Percentiles rank a stretch among this genome's conserved stretches.
Evolutionary conservation across 37 sponge, comb jelly and placozoan genomes (phyloP).

Genomic region (Spongilla lacustris): DNA sequence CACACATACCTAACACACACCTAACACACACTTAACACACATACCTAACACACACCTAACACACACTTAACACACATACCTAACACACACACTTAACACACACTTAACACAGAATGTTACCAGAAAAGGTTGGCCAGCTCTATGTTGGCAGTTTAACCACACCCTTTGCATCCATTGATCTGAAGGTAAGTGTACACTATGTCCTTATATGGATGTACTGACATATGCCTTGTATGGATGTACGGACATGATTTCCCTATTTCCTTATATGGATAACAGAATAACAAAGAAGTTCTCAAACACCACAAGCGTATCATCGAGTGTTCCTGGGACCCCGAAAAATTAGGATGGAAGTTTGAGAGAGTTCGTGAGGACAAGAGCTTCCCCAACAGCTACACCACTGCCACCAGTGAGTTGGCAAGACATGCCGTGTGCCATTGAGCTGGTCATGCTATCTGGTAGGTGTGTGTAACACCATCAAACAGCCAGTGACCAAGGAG

Average conservation of each 20-base stretch:
- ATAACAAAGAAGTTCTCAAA: constrained; percentile 70
- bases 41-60: not conserved
- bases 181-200: constrained; percentile 30
- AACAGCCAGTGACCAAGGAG: constrained; percentile 78
- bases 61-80: not conserved
- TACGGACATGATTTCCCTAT: too few species aligned
- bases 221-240: too few species aligned
- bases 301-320: constrained; percentile 91
- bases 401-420: constrained; percentile 82
- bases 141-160: constrained; percentile 64
- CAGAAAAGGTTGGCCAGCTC: constrained; percentile 71
- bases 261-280: constrained; percentile 11
- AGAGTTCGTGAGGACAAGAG: constrained; percentile 92
- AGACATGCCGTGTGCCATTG: too few species aligned
- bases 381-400: constrained; percentile 84
- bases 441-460: not conserved
- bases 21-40: not conserved
- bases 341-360: constrained; percentile 81
- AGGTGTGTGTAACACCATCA: constrained; percentile 84
- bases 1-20: constrained; percentile 14
- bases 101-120: constrained; percentile 48
- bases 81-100: not conserved
- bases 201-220: not conserved
- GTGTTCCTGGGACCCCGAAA: constrained; percentile 78
- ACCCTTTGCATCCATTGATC: constrained; percentile 59